A percentile compares a stretch with the other conserved stretches of the same genome.
These are phyloP conservation scores for Drosophila neoperkinsi DNA, from an alignment of 2,888 invertebrate species.

Conservation along the genomic window DNA sequence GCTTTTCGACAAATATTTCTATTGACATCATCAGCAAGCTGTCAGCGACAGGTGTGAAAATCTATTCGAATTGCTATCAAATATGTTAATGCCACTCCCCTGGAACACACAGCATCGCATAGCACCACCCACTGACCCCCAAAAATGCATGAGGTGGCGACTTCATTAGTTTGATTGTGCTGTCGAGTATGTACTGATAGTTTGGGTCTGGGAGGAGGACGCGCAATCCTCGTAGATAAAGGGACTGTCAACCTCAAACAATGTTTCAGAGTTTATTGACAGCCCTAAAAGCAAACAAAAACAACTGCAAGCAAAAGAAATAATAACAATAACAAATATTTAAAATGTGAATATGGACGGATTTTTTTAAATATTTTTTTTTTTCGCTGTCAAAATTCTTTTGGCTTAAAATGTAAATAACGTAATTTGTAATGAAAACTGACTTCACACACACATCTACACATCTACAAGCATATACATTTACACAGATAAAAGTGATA, in stretches of 20 bases:
- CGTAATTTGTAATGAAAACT: constrained; percentile 75
- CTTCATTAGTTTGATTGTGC: constrained; percentile 62
- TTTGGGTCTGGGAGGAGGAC: neutral
- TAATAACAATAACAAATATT: neutral
- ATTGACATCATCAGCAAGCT: constrained; percentile 40
- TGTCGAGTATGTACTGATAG: constrained; percentile 5
- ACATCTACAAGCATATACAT: constrained; percentile 6
- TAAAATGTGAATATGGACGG: constrained; percentile 23
- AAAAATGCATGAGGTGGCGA: constrained; percentile 34
- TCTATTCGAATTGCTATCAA: constrained; percentile 44
- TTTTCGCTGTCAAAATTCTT: constrained; percentile 33
- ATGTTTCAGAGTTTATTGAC: constrained; percentile 58
- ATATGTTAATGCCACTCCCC: constrained; percentile 51
- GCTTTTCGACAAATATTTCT: constrained; percentile 25
- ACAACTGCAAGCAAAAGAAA: constrained; percentile 1
- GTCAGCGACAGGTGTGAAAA: constrained; percentile 50
- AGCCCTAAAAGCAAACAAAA: constrained; percentile 25
- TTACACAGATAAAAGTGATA: constrained; percentile 3
- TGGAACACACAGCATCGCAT: neutral
- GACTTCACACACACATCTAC: constrained; percentile 14
- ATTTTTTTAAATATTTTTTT: constrained; percentile 21
- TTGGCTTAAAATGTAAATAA: constrained; percentile 68
- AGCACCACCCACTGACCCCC: neutral
- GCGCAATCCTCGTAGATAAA: constrained; percentile 3
- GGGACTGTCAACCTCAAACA: constrained; percentile 45